Percentiles rank a stretch among this genome's conserved stretches.
phyloP scores from a whole-genome alignment of 2,888 invertebrate genomes.

The Drosophila atripex region DNA sequence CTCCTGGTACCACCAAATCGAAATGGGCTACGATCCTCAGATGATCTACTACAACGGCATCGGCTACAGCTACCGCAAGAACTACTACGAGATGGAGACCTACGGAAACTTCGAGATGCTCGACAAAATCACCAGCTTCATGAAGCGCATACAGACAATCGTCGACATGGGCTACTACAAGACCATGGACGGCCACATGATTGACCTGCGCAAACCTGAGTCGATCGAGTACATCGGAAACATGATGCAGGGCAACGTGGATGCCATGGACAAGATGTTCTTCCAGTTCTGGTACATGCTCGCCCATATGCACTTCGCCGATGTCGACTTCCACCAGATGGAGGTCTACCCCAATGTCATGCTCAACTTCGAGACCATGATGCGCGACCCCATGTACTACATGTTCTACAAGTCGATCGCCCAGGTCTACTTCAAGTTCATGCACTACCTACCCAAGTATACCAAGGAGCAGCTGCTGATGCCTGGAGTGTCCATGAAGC shows the following conservation, averaged over 20 bases:
- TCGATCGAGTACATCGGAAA: slow-evolving; percentile 68
- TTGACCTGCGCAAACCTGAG: slow-evolving; percentile 81
- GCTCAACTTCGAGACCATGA: slow-evolving; percentile 87
- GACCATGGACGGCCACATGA: slow-evolving; percentile 57
- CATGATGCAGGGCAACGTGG: slow-evolving; percentile 8
- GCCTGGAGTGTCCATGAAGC: slow-evolving; percentile 3
- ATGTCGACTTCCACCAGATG: slow-evolving; percentile 51
- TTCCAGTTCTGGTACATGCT: slow-evolving; percentile 62
- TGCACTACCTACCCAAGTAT: slow-evolving; percentile 86
- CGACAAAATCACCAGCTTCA: slow-evolving; percentile 65
- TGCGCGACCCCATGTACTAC: slow-evolving; percentile 90
- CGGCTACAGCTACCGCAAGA: slow-evolving; percentile 5
- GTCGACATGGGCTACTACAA: slow-evolving; percentile 84
- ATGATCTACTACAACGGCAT: slow-evolving; percentile 6
- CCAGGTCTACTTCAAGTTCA: slow-evolving; percentile 86
- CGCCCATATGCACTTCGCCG: slow-evolving; percentile 66
- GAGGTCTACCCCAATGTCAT: slow-evolving; percentile 85
- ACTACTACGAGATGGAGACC: slow-evolving; percentile 58
- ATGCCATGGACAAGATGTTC: slow-evolving; percentile 7
- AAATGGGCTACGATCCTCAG: slow-evolving; percentile 85
- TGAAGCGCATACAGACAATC: slow-evolving; percentile 84
- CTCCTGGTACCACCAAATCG: slow-evolving; percentile 85
- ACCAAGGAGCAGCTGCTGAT: slow-evolving; percentile 86
- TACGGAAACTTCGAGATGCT: slow-evolving; percentile 80
- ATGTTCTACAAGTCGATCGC: slow-evolving; percentile 87